Evolutionary conservation across 2,888 invertebrate species (phyloP), one percentile per base, ranked within the genome.

Genomic region (Eumacrocentrus americanus): DNA sequence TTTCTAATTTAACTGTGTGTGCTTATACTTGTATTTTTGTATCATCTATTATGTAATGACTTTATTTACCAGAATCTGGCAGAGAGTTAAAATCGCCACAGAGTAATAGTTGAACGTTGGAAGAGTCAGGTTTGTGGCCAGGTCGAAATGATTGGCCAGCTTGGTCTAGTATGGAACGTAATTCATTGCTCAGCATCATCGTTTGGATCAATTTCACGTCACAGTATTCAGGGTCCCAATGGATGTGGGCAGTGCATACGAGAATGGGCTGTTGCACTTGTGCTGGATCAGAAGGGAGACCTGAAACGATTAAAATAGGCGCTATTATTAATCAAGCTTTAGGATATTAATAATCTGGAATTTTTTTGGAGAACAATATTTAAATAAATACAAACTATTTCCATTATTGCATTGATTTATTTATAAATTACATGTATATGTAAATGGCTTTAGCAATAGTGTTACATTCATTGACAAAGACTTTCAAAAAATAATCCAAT

Each of bases 201-300:
- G 97, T 96, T 83, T 99, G 99, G 68, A 99, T 97, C 47, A 99
- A 87, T 83, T 99, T 99, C 48, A 99, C 99, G 83, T 99, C 99
- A 81, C 98, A 97, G 83, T 91, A 98, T 84, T 99, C 98, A 0
- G 99, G 99, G 85, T 99, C 98, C 99, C 99, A 99, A 82, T 99
- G 98, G 73, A 99, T 95, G 83, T 99, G 99, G 34, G 98, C 98
- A 25, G 98, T 99, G 82, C 98, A 97, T 53, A 99, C 96, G 62
- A 98, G 84, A 63, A 99, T 86, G 16, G 94, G 94, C 78, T 94
- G 94, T 70, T 89, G 88, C 69, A 89, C 85, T 83, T 88, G 89
- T 64, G 87, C 87, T 68, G 89, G 86, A 77, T 95, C 93, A 7
- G 88, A 84, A 53, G 92, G 90, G 74, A 90, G 78, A 62, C 90